Evolutionary conservation across 2,113 vertebrate genomes (phyloP).

Genomic region (Ammodytes marinus): DNA sequence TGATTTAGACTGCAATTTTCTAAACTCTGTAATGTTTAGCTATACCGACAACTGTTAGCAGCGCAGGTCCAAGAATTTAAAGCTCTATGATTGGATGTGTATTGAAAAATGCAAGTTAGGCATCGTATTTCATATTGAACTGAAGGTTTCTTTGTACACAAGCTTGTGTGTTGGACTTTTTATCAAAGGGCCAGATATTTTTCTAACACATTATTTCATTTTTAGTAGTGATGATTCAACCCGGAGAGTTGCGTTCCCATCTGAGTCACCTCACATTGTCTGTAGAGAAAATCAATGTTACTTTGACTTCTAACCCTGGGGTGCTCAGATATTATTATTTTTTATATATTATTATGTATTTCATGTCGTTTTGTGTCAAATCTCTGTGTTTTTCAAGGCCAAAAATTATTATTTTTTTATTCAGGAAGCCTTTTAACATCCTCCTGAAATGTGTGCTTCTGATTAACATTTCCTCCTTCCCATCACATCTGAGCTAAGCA

Average conservation of each 20-base stretch:
- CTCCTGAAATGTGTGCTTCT: slow-evolving; percentile 35
- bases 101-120: neutral
- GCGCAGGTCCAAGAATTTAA: neutral
- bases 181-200: neutral
- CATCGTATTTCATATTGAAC: too few species aligned
- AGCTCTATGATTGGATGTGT: neutral
- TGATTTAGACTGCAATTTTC: neutral
- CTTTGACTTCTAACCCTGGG: neutral
- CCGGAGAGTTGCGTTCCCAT: neutral
- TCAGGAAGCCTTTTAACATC: slow-evolving; percentile 33
- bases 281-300: neutral
- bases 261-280: slow-evolving; percentile 2
- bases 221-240: slow-evolving; percentile 5
- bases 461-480: slow-evolving; percentile 65
- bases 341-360: too few species aligned
- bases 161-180: neutral
- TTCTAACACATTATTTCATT: neutral
- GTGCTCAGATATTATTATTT: neutral
- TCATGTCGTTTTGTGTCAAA: neutral
- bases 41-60: neutral
- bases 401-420: slow-evolving; percentile 5
- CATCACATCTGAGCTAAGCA: slow-evolving; percentile 54
- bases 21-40: neutral
- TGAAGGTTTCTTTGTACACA: neutral
- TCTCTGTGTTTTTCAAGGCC: neutral